Evolutionary conservation across 2,797 vertebrate genomes (phyloP).

Genomic region (Poecilia wingei): DNA sequence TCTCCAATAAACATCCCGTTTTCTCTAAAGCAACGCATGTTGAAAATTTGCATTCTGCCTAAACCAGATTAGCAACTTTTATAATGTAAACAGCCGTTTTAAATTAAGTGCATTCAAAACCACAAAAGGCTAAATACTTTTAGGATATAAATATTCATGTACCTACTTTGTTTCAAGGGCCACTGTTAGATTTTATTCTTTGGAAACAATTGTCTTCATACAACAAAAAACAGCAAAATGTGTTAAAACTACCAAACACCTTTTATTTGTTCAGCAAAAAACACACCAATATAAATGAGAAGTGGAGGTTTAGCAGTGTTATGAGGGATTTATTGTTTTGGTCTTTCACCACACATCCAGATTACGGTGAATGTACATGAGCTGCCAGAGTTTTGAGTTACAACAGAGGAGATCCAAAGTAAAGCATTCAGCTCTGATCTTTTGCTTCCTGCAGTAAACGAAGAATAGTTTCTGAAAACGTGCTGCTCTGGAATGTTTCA

Average conservation of each 20-base stretch:
- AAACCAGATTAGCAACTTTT: background rate
- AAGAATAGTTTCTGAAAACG: constrained; percentile 11
- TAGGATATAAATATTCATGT: background rate
- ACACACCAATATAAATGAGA: background rate
- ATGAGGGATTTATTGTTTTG: constrained; percentile 10
- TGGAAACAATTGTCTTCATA: background rate
- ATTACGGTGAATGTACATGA: background rate
- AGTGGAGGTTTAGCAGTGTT: background rate
- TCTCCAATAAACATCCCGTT: background rate
- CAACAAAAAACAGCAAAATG: background rate
- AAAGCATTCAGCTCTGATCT: background rate
- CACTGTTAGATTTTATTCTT: background rate
- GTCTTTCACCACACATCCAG: constrained; percentile 5
- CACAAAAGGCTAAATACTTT: background rate
- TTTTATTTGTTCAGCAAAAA: background rate
- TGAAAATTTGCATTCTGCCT: background rate
- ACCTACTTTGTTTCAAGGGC: background rate
- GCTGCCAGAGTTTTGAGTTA: constrained; percentile 18
- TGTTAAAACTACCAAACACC: constrained; percentile 1
- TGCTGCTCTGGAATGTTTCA: constrained; percentile 19
- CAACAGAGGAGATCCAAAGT: constrained; percentile 12
- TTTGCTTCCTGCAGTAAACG: background rate
- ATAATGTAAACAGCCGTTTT: background rate
- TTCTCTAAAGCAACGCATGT: background rate
- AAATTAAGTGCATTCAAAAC: background rate